These are phyloP conservation scores for Musca vetustissima DNA, from an alignment of 1,140 invertebrate species.

Conservation along the genomic window DNA sequence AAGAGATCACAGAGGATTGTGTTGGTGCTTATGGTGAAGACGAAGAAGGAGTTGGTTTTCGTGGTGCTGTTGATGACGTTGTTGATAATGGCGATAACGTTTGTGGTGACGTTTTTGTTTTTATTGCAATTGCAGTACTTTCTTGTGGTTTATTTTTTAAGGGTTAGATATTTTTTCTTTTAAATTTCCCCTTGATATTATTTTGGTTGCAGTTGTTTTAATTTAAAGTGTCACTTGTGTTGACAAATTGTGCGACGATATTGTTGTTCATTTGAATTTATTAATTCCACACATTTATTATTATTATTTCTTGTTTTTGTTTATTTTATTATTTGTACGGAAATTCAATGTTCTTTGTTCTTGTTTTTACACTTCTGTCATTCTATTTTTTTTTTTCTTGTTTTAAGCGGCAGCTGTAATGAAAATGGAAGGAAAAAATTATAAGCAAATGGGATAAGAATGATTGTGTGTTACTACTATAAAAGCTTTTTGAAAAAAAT, in stretches of 20 bases:
- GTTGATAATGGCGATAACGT: too few relatives aligned
- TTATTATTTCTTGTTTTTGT: too few relatives aligned
- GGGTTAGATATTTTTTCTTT: not conserved
- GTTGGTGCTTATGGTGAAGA: not conserved
- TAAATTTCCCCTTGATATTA: not conserved
- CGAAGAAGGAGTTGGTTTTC: too few relatives aligned
- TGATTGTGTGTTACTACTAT: too few relatives aligned
- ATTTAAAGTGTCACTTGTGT: not conserved
- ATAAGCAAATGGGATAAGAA: too few relatives aligned
- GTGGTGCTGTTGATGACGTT: too few relatives aligned
- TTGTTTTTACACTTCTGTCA: too few relatives aligned
- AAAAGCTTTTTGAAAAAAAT: too few relatives aligned
- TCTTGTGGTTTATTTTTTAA: too few relatives aligned
- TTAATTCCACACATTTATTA: not conserved
- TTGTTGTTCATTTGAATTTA: slow-evolving; percentile 8
- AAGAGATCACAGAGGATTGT: not conserved
- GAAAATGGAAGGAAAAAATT: slow-evolving; percentile 2
- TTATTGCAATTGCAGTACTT: slow-evolving; percentile 10
- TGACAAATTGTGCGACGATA: not conserved
- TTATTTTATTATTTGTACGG: too few relatives aligned
- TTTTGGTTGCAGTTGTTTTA: too few relatives aligned
- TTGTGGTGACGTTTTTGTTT: not conserved
- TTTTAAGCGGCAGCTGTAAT: slow-evolving; percentile 8
- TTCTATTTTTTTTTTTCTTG: not conserved
- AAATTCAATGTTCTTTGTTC: too few relatives aligned